Evolutionary conservation across 2,888 invertebrate species (phyloP), one percentile per base, ranked within the genome.

Genomic region (Drosophila mulleri): DNA sequence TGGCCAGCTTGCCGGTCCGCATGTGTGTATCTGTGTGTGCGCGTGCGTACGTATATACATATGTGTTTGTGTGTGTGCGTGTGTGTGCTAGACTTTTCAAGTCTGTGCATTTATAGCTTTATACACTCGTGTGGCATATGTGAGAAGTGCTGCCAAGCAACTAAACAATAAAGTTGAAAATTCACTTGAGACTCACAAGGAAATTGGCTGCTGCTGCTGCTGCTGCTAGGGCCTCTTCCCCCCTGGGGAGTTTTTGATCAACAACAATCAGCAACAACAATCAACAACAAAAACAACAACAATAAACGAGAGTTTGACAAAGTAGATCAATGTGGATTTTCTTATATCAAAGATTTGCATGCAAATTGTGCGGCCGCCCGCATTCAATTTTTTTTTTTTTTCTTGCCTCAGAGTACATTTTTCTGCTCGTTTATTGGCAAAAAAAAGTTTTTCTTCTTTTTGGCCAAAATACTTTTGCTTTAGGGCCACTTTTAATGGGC

Each of bases 161-260:
- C 82, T 72, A 73, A 87, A 81, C 87, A 83, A 86, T 88, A 83
- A 83, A 83, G 75, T 88, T 86, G 75, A 70, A 86, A 78, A 83
- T 80, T 82, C 80, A 78, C 86, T 82, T 54, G 73, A 72, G 83
- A 74, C 67, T 50, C 45, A 18, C 47, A 65, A 59, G 66, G 64
- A 83, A 85, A 75, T 82, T 83, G 80, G 45, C 56, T 72, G 39
- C 45, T 63, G 39, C 39, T 39, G 35, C 37, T 63, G 16, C 2
- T 39, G 39, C 52, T 41, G 26, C 23, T 60, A 6, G 32, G 77
- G 47, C 58, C 16, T 11, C 44, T 9, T 32, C 47, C 50, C 29
- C 37, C 80, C 48, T n/a, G 14, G 45, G 61, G 59, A 67, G 72
- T 67, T 75, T 75, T 16, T 62, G 77, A 77, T 77, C 76, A 78